A percentile compares a stretch with the other conserved stretches of the same genome.
Conservation (phyloP, 1,140 invertebrate genomes). For the Habropoda laboriosa region DNA sequence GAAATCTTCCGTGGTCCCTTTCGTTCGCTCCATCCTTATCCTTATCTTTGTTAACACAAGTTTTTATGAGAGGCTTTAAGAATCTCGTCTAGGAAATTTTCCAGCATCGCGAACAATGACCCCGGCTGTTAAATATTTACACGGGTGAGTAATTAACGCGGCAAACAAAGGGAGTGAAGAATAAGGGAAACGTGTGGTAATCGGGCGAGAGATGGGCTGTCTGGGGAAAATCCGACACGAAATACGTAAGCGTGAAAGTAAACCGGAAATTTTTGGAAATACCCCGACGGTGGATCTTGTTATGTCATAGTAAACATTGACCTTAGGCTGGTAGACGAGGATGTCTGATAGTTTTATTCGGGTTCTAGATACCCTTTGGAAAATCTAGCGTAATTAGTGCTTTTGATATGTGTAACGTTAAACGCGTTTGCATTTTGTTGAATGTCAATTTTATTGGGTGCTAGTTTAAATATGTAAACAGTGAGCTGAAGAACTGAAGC, state of each 20-base stretch:
- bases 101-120: not conserved
- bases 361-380: no score
- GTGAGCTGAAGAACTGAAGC: no score
- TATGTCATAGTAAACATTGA: not conserved
- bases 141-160: not conserved
- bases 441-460: no score
- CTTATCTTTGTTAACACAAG: not conserved
- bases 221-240: not conserved
- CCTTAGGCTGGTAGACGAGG: not conserved
- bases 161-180: not conserved
- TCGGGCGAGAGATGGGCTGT: not conserved
- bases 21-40: not conserved
- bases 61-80: not conserved
- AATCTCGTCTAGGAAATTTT: conserved; percentile 8
- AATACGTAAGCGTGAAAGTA: not conserved
- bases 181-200: not conserved
- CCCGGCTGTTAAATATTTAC: not conserved
- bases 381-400: no score
- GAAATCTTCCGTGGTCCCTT: not conserved
- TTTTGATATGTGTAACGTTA: no score
- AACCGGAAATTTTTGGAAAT: not conserved
- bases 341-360: no score
- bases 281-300: not conserved
- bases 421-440: no score
- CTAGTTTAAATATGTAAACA: no score